Base-by-base conservation (phyloP, 1,140 invertebrate species). In the Ditylenchus dipsaci region DNA sequence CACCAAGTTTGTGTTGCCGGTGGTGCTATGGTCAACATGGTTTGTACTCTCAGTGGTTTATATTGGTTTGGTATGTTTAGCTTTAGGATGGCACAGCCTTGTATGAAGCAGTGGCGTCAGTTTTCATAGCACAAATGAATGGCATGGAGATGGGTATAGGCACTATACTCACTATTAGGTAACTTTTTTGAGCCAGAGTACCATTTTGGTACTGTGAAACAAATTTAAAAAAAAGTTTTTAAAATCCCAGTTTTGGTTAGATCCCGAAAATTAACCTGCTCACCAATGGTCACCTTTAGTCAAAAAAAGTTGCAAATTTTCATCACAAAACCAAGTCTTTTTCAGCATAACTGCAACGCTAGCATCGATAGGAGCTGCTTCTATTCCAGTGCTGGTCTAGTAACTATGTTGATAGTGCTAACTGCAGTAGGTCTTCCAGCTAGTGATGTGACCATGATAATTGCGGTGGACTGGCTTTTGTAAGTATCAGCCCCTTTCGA, bases 361-460 rank as follows among this genome's bases (percentile, higher is more conserved):
- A n/a, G 94, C 93, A 0, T 93, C 92, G 76, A 93, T 97, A 78
- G 94, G 94, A 64, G 92, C 93, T 17, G 93, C 94, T 13, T 92
- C 93, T 29, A 94, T 96, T 74, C 94, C 0, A 43, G 33, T n/a
- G 92, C 93, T 29, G 92, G 92, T 0, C 85, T 93, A 57, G 92
- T 95, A n/a, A 95, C 93, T 59, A 95, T 96, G 92, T 90, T 95
- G 29, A 95, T 97, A 89, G 93, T 97, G 21, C 85, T 96, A 63
- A 92, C 94, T 79, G 92, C 92, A 1, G 91, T 96, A 63, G 92
- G 92, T 33, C 86, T 96, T 60, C 91, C 92, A 53, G 89, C 91
- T 11, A 89, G 93, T 82, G 92, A 95, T 82, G 89, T 95, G 19
- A 90, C 90, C 15, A 87, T 94, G 21, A 93, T 96, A 76, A 88